Evolutionary conservation across 2,113 vertebrate genomes (phyloP).

Genomic region (Trichechus manatus): DNA sequence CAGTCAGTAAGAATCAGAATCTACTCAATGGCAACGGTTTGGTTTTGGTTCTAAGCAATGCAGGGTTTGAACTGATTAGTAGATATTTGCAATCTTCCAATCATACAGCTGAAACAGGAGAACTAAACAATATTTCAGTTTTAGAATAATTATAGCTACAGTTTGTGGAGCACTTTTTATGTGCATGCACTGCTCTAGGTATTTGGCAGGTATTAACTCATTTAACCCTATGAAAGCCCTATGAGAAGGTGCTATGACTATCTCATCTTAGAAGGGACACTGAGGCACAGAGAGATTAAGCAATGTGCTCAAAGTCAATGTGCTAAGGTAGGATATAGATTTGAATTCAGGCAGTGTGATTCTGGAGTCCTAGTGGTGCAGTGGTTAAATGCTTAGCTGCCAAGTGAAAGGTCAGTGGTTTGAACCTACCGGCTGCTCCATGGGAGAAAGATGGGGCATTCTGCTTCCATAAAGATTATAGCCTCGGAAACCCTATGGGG

Average conservation of each 20-base stretch:
- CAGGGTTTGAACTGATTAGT: neutral
- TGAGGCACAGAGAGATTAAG: neutral
- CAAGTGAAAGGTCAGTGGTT: too few relatives aligned
- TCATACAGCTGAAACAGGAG: neutral
- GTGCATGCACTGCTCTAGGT: neutral
- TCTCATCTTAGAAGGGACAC: neutral
- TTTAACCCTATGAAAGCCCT: neutral
- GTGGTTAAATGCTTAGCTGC: too few relatives aligned
- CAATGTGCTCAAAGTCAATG: too few relatives aligned
- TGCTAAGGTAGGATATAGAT: neutral
- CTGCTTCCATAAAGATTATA: too few relatives aligned
- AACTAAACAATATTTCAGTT: slow-evolving; percentile 21
- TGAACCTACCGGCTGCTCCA: too few relatives aligned
- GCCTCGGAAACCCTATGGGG: too few relatives aligned
- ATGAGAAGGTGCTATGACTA: neutral
- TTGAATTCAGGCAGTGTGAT: neutral
- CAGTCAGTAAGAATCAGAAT: too few relatives aligned
- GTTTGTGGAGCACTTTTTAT: neutral
- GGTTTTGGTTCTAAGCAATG: neutral
- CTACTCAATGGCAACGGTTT: too few relatives aligned
- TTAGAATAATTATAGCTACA: slow-evolving; percentile 6
- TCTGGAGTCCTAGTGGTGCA: neutral
- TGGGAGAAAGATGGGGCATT: too few relatives aligned
- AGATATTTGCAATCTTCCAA: slow-evolving; percentile 40
- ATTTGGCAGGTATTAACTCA: neutral